Evolutionary conservation across 2,888 invertebrate genomes (phyloP).

Genomic region (Oeneis ivallda): DNA sequence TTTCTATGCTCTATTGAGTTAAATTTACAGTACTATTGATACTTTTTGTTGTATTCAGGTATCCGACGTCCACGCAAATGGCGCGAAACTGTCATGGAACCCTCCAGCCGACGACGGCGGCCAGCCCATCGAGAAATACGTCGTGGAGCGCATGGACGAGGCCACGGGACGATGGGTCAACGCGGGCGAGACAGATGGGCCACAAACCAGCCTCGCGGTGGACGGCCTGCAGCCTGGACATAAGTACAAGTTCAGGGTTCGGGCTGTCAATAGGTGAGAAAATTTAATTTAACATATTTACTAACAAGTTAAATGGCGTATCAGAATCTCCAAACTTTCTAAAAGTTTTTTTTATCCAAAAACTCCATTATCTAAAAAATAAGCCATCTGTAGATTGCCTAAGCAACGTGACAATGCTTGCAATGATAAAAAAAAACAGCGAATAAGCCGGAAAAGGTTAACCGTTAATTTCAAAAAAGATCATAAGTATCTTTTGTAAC

Average conservation of each 20-base stretch:
- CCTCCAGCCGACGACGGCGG: slow-evolving; percentile 98
- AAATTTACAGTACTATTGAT: neutral
- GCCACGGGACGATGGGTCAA: slow-evolving; percentile 96
- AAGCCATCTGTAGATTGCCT: too few species aligned
- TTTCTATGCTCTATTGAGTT: too few species aligned
- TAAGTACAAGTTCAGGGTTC: slow-evolving; percentile 98
- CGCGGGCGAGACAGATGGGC: slow-evolving; percentile 95
- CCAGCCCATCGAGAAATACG: slow-evolving; percentile 94
- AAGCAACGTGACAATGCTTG: too few species aligned
- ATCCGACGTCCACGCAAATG: slow-evolving; percentile 93
- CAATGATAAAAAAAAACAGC: too few species aligned
- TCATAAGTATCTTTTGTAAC: too few species aligned
- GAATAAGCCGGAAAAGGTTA: too few species aligned
- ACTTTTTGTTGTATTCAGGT: slow-evolving; percentile 51
- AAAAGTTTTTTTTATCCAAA: too few species aligned
- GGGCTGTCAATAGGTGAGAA: slow-evolving; percentile 92
- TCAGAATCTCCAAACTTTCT: too few species aligned
- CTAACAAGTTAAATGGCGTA: too few species aligned
- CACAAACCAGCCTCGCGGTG: slow-evolving; percentile 87
- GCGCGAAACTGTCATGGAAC: slow-evolving; percentile 94
- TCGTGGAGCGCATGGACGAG: slow-evolving; percentile 98
- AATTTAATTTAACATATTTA: slow-evolving; percentile 21
- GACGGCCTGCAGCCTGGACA: slow-evolving; percentile 95
- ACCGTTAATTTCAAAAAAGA: too few species aligned
- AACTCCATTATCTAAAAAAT: too few species aligned